Conservation (phyloP, 2,888 invertebrate species). For the Toxonevra muliebris region DNA sequence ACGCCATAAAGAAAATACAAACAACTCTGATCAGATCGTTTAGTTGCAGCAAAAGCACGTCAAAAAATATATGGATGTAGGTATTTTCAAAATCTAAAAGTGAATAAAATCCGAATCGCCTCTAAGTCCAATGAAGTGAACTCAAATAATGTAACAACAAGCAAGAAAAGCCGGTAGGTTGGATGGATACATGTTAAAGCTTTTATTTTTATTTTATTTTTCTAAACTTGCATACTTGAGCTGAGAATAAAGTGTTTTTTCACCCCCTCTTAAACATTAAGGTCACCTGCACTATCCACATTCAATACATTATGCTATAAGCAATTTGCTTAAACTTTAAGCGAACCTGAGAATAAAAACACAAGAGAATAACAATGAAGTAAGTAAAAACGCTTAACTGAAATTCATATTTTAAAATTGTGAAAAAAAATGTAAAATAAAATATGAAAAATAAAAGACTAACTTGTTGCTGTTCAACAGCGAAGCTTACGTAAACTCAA, state of each 20-base stretch:
- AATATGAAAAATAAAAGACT: constrained; percentile 16
- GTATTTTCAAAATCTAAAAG: neutral
- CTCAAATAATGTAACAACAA: neutral
- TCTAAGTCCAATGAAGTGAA: constrained; percentile 16
- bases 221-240: neutral
- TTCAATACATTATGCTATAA: constrained; percentile 7
- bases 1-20: constrained; percentile 1
- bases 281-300: neutral
- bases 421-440: neutral
- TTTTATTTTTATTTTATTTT: too few relatives aligned
- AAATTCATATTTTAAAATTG: neutral
- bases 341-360: too few relatives aligned
- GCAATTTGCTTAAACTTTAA: neutral
- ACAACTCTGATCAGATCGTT: neutral
- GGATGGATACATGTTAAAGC: neutral
- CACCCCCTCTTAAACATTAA: neutral
- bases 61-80: neutral
- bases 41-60: neutral
- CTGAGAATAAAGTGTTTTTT: neutral
- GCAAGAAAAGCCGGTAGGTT: neutral
- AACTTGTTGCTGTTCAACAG: neutral
- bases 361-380: too few relatives aligned
- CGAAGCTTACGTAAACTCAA: constrained; percentile 2
- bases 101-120: constrained; percentile 5
- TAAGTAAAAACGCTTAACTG: too few relatives aligned